A percentile compares a stretch with the other conserved stretches of the same genome.
Evolutionary conservation across 2,888 invertebrate genomes (phyloP).

Genomic region (Drosophila trichaetosa): DNA sequence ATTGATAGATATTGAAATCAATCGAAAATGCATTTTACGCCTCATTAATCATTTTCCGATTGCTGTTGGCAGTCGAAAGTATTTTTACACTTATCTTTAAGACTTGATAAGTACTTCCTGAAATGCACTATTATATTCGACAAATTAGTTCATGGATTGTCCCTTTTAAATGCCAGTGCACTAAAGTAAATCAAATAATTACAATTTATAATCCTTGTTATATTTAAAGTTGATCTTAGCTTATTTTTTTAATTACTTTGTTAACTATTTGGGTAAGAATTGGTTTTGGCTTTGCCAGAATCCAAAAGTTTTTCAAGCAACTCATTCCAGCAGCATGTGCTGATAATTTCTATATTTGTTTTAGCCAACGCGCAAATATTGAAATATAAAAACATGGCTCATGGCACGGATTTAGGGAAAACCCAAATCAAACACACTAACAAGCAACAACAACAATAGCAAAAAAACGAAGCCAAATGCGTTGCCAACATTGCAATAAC

Average conservation of each 20-base stretch:
- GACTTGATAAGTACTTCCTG: rapidly evolving
- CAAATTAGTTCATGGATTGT: background rate
- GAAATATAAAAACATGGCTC: constrained; percentile 70
- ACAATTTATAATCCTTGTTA: background rate
- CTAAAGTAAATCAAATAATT: background rate
- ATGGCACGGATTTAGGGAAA: constrained; percentile 66
- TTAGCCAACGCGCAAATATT: constrained; percentile 61
- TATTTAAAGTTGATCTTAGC: background rate
- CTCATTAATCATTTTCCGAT: background rate
- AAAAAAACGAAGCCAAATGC: constrained; percentile 59
- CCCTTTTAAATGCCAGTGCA: background rate
- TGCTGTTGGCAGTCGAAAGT: background rate
- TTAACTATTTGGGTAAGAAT: background rate
- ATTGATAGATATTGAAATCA: background rate
- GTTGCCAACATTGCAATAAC: constrained; percentile 64
- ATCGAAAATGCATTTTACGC: background rate
- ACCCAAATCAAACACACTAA: constrained; percentile 41
- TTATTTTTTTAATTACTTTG: background rate
- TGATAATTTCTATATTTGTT: constrained; percentile 58
- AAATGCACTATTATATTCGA: background rate
- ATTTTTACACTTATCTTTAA: background rate
- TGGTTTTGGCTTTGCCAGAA: constrained; percentile 1
- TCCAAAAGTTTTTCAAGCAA: constrained; percentile 5
- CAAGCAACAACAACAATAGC: constrained; percentile 23
- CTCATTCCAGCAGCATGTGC: constrained; percentile 20